Evolutionary conservation across 1,140 invertebrate genomes (phyloP), one percentile per base, ranked within the genome.

Genomic region (Nebria ingens): DNA sequence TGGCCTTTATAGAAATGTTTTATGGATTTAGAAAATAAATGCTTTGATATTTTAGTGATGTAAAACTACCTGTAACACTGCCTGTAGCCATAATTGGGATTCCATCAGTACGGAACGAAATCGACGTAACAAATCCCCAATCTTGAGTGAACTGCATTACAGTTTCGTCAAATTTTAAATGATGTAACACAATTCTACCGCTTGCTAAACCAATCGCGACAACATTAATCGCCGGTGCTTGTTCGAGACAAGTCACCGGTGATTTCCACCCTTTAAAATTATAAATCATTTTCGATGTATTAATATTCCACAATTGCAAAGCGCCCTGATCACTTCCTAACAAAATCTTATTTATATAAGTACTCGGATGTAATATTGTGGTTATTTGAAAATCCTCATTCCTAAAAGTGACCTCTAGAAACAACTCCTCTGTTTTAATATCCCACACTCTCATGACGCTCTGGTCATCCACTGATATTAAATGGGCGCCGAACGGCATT

Each of bases 331-430:
- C 76, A 62, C 91, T 95, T 12, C 88, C 95, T 50, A 98, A 71
- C n/a, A 98, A 68, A 50, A 98, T 81, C 76, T 98, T 98, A 68
- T 98, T 97, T 1, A 94, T 69, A 67, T 98, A 98, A 0, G 94
- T 94, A 45, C 78, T 83, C 1, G 94, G 95, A 78, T 98, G 95
- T 50, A 87, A 73, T 1, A 96, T 58, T 0, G 86, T 75, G 0
- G 87, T 84, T 11, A 97, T 84, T 64, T 83, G 74, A 68, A 97
- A 96, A 13, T 70, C 69, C 0, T 79, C 68, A n/a, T 77, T 73
- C 59, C 81, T 77, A 66, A 94, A 93, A n/a, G 72, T 76, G 0
- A 89, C 66, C 61, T 89, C 83, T 19, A 84, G 62, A 61, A 82
- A 75, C 13, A 83, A 64, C 51, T 81, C 79, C 70, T 89, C 85